Base-by-base conservation (phyloP, 92 coral and sea anemone species). In the Epizoanthus scotinus region DNA sequence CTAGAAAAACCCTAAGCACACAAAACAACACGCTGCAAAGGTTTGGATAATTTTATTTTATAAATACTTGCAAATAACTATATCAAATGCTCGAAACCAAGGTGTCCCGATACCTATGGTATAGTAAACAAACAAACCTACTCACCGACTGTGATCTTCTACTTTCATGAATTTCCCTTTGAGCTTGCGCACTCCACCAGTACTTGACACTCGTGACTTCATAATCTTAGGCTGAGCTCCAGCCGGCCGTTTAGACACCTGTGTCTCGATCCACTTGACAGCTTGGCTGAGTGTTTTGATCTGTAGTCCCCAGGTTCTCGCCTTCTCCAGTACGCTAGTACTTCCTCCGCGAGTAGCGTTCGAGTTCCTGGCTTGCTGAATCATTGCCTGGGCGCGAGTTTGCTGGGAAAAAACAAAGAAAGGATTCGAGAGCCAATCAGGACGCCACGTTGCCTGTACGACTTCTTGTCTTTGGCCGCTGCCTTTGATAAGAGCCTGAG, bases 111-210 rank as follows among this genome's bases (percentile, higher is more conserved):
- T 6, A 34, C 6, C 3, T 34, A 44, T 7, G 8, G 15, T 44
- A 12, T 44, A 7, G 4, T 31, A 31, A 31, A 44, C 52, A 12
- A 9, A 44, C 52, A 44, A 44, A 44, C 52, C 15, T 15, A 69
- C 97, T 27, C 56, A 90, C 98, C 98, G 91, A 52, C 94, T 89
- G 50, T 83, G 95, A 61, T 94, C 98, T 52, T 91, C 98, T 18
- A 94, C 97, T 72, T 94, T 94, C 28, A 94, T 78, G 60, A 87
- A 94, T 22, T 88, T 82, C 53, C 91, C 94, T 77, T 86, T 84
- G 7, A 92, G 94, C 53, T 73, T 82, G 62, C 97, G 92, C 26
- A 92, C 91, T 29, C 90, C 86, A 17, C 75, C 60, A 19, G 58
- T 64, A 19, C 80, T 54, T 61, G 73, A 52, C 57, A 60, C 20